phyloP scores from a whole-genome alignment of 2,888 invertebrate species.

The Lycaena phlaeas region DNA sequence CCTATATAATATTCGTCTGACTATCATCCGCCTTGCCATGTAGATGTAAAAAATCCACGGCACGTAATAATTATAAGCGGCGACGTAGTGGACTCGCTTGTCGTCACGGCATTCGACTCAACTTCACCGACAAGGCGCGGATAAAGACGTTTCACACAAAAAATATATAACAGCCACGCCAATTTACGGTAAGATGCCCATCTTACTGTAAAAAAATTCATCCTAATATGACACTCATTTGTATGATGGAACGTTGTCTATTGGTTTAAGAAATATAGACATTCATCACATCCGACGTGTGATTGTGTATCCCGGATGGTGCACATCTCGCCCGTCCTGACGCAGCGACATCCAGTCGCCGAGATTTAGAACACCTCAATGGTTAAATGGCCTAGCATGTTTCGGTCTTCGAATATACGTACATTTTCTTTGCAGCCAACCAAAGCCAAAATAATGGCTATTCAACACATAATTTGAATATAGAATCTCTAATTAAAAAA shows the following conservation, averaged over 20 bases:
- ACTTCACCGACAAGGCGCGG: too few relatives aligned
- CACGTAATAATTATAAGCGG: too few relatives aligned
- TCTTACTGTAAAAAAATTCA: not conserved
- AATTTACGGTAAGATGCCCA: too few relatives aligned
- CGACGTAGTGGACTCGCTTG: too few relatives aligned
- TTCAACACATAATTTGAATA: not conserved
- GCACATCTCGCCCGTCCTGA: not conserved
- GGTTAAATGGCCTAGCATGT: not conserved
- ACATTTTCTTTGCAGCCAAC: too few relatives aligned
- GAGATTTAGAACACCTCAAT: not conserved
- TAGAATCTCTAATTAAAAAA: not conserved
- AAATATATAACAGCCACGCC: too few relatives aligned
- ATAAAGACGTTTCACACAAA: too few relatives aligned
- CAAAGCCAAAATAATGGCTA: not conserved
- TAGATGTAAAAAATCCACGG: too few relatives aligned
- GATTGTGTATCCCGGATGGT: not conserved
- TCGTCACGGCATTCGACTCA: too few relatives aligned
- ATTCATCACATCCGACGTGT: not conserved
- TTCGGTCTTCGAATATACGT: not conserved
- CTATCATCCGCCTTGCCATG: too few relatives aligned
- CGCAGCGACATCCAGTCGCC: not conserved
- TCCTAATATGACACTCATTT: not conserved
- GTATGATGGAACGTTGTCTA: not conserved
- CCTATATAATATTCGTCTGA: too few relatives aligned
- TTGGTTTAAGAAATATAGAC: not conserved